Conservation (phyloP, 2,113 vertebrate species). For the Propithecus coquereli region DNA sequence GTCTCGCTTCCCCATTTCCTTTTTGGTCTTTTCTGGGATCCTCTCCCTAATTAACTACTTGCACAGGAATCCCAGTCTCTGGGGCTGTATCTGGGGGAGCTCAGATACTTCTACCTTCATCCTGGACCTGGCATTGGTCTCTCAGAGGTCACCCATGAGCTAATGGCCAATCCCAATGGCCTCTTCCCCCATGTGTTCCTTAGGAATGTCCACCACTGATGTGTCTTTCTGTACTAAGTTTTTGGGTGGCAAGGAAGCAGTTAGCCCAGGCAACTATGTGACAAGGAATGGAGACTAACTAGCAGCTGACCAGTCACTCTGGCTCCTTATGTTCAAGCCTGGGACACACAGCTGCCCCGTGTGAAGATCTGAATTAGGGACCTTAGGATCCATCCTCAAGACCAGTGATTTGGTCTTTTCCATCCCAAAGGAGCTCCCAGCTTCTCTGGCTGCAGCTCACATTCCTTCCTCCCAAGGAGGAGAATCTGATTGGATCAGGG, state of each 20-base stretch:
- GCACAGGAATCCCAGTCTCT: neutral
- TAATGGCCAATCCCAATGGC: too few relatives aligned
- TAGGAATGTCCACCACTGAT: neutral
- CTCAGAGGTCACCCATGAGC: neutral
- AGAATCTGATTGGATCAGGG: neutral
- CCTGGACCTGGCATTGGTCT: neutral
- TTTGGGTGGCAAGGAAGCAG: neutral
- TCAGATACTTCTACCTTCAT: neutral
- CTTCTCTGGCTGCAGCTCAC: neutral
- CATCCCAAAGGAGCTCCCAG: neutral
- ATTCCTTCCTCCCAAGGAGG: neutral
- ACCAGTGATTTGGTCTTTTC: neutral
- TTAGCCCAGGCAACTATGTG: neutral
- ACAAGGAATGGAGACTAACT: neutral
- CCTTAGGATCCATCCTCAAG: neutral
- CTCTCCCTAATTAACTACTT: neutral
- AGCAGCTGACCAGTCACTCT: neutral
- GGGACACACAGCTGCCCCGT: too few relatives aligned
- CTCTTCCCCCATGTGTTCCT: neutral
- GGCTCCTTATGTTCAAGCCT: neutral
- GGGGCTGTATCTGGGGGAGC: neutral
- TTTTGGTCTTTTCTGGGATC: neutral
- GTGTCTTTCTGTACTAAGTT: neutral
- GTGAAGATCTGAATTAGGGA: fast-evolving
- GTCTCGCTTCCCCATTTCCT: neutral